These are phyloP conservation scores for Bathynomus jamesi DNA, from an alignment of 1,140 invertebrate genomes.

Conservation along the genomic window DNA sequence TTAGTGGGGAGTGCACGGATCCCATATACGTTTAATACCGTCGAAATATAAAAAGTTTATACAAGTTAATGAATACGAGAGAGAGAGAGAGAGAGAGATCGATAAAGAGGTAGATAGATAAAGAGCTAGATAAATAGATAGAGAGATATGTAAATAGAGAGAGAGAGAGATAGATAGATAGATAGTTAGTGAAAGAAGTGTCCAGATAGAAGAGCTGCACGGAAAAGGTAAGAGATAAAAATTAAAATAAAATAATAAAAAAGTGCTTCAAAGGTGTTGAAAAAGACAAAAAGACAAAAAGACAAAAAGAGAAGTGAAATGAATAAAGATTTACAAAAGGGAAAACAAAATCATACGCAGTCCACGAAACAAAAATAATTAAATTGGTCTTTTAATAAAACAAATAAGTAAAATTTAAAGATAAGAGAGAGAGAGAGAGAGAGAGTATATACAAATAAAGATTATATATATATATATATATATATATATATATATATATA, in stretches of 20 bases:
- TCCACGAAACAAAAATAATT: too few relatives aligned
- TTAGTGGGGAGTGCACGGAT: too few relatives aligned
- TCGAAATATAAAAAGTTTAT: too few relatives aligned
- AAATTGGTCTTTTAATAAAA: too few relatives aligned
- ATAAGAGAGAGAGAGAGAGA: too few relatives aligned
- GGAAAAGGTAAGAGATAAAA: background rate
- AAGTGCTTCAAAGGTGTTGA: background rate
- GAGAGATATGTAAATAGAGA: background rate
- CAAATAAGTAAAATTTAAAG: too few relatives aligned
- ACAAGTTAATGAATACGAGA: too few relatives aligned
- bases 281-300: background rate
- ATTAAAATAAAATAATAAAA: background rate
- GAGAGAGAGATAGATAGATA: background rate
- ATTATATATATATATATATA: conserved; percentile 1
- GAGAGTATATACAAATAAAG: background rate
- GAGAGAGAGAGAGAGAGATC: background rate
- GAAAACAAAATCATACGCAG: too few relatives aligned
- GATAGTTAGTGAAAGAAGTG: background rate
- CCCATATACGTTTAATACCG: too few relatives aligned
- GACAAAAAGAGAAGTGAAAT: background rate
- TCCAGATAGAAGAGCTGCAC: background rate
- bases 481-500: conserved; percentile 3
- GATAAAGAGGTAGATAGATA: background rate
- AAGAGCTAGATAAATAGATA: background rate
- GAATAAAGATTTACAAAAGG: background rate